Evolutionary conservation across 1,140 invertebrate species (phyloP).

Genomic region (Drosophila varians): DNA sequence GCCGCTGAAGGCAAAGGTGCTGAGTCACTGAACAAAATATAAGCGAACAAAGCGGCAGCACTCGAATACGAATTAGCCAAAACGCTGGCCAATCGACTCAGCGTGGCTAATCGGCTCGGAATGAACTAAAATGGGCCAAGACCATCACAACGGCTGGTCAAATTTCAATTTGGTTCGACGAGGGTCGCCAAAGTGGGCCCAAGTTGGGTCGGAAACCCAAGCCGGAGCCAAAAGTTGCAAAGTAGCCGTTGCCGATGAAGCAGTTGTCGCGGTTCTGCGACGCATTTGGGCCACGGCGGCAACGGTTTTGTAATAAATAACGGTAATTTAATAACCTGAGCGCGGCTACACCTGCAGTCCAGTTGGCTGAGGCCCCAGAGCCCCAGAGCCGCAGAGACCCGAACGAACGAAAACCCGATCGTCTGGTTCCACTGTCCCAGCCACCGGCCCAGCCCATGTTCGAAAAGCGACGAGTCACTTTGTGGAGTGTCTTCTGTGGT

Average conservation of each 20-base stretch:
- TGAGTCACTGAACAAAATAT: slow-evolving; percentile 47
- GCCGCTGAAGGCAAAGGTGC: slow-evolving; percentile 22
- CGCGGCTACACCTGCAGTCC: slow-evolving; percentile 62
- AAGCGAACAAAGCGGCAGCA: slow-evolving; percentile 5
- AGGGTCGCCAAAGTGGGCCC: background rate
- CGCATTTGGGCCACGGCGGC: slow-evolving; percentile 69
- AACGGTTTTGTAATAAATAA: slow-evolving; percentile 80
- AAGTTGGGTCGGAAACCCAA: slow-evolving; percentile 26
- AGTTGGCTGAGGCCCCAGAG: slow-evolving; percentile 24
- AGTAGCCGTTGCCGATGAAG: slow-evolving; percentile 1
- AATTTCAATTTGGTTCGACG: slow-evolving; percentile 60
- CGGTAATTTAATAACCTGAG: slow-evolving; percentile 76
- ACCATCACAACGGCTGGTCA: slow-evolving; percentile 11
- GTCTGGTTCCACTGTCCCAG: slow-evolving; percentile 7
- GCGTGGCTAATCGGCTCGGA: slow-evolving; percentile 52
- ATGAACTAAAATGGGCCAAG: slow-evolving; percentile 59
- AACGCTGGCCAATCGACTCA: slow-evolving; percentile 51
- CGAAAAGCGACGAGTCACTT: slow-evolving; percentile 52
- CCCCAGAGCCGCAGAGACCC: slow-evolving; percentile 7
- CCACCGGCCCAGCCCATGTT: background rate
- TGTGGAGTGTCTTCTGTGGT: slow-evolving; percentile 14
- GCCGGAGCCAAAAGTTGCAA: background rate
- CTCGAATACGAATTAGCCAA: slow-evolving; percentile 59
- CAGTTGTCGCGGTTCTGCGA: slow-evolving; percentile 53
- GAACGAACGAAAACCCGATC: slow-evolving; percentile 27